A percentile compares a stretch with the other conserved stretches of the same genome.
These are phyloP conservation scores for Xiphophorus hellerii DNA, from an alignment of 2,113 vertebrate genomes.

Conservation along the genomic window DNA sequence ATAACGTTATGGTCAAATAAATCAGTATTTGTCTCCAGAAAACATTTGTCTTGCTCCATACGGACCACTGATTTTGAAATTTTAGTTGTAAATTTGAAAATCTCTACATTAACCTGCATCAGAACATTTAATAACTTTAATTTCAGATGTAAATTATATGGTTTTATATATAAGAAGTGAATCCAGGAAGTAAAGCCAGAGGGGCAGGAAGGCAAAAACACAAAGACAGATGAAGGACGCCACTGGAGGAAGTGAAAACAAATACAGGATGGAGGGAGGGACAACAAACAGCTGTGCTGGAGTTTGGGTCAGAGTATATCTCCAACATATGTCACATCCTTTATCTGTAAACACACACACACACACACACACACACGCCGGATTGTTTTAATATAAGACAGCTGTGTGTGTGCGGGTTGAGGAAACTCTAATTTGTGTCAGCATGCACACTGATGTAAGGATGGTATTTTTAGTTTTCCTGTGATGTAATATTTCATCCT, in stretches of 20 bases:
- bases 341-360: conserved; percentile 6
- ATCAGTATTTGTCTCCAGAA: no score
- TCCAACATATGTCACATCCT: conserved; percentile 25
- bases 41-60: no score
- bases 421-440: background rate
- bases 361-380: background rate
- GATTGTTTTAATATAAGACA: conserved; percentile 52
- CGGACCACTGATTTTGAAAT: no score
- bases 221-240: conserved; percentile 1
- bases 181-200: background rate
- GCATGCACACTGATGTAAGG: conserved; percentile 1
- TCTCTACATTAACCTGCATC: fast-evolving
- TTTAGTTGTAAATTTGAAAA: no score
- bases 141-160: background rate
- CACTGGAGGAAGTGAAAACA: conserved; percentile 17
- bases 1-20: no score
- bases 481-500: no score
- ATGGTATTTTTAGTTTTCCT: no score
- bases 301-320: background rate
- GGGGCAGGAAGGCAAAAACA: background rate
- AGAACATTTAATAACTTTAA: fast-evolving
- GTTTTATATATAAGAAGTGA: background rate
- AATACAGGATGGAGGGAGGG: conserved; percentile 11
- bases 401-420: conserved; percentile 19
- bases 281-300: conserved; percentile 30